A percentile compares a stretch with the other conserved stretches of the same genome.
Evolutionary conservation across 2,113 vertebrate genomes (phyloP).

Genomic region (Chamaea fasciata): DNA sequence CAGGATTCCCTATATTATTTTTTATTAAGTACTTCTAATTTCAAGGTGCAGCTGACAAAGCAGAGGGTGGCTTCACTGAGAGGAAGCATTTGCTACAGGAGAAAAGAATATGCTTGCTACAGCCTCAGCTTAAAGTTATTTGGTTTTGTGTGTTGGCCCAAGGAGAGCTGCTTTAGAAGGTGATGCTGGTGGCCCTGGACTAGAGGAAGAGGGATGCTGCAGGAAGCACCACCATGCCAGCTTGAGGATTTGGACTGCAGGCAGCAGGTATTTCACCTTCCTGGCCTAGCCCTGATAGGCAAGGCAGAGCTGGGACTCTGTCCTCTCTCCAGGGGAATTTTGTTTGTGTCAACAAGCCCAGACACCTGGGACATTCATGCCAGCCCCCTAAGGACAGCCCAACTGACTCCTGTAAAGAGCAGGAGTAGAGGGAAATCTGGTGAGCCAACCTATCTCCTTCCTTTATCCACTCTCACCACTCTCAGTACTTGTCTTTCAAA

Average conservation of each 20-base stretch:
- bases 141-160: background rate
- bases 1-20: fast-evolving
- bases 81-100: background rate
- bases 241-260: background rate
- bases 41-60: background rate
- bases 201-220: fast-evolving
- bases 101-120: background rate
- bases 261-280: background rate
- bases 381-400: background rate
- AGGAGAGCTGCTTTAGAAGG: background rate
- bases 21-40: background rate
- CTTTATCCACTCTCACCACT: fast-evolving
- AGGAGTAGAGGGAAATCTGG: background rate
- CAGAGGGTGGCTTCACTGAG: background rate
- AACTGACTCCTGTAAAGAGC: background rate
- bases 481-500: background rate
- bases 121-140: background rate
- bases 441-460: background rate
- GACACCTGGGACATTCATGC: fast-evolving
- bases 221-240: background rate
- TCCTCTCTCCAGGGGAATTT: background rate
- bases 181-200: background rate
- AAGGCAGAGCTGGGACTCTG: background rate
- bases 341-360: background rate
- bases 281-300: background rate